Evolutionary conservation across 1,140 invertebrate species (phyloP).

Genomic region (Drosophila lacertosa): DNA sequence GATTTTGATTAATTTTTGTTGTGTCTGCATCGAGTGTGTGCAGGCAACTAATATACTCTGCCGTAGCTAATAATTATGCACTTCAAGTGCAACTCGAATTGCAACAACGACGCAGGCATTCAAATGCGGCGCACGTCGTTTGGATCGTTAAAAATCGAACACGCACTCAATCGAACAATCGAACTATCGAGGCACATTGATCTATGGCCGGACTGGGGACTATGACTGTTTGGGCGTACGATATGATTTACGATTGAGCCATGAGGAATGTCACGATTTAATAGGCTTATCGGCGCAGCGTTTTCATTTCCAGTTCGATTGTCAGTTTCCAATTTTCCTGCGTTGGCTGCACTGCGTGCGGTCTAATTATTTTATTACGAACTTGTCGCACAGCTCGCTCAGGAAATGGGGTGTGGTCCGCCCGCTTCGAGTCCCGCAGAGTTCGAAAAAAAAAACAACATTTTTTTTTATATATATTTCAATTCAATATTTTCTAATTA

Average conservation of each 20-base stretch:
- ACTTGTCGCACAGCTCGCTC: slow-evolving; percentile 36
- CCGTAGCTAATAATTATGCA: slow-evolving; percentile 58
- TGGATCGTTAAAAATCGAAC: slow-evolving; percentile 79
- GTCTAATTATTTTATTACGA: slow-evolving; percentile 81
- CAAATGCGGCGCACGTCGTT: slow-evolving; percentile 67
- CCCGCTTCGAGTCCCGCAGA: neutral
- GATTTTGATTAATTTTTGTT: too few species aligned
- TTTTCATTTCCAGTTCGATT: slow-evolving; percentile 43
- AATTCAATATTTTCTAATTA: slow-evolving; percentile 65
- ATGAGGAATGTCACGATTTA: slow-evolving; percentile 81
- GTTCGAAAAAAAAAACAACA: neutral
- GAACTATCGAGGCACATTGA: slow-evolving; percentile 77
- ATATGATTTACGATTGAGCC: slow-evolving; percentile 81
- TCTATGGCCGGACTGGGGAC: slow-evolving; percentile 53
- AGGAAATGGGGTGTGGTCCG: slow-evolving; percentile 27
- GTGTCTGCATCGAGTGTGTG: neutral
- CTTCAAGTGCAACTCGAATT: slow-evolving; percentile 27
- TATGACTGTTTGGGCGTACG: slow-evolving; percentile 16
- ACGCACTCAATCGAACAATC: slow-evolving; percentile 68
- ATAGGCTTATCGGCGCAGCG: slow-evolving; percentile 72
- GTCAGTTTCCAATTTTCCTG: slow-evolving; percentile 42
- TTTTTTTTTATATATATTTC: slow-evolving; percentile 32
- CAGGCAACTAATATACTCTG: slow-evolving; percentile 23
- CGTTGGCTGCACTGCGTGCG: slow-evolving; percentile 69
- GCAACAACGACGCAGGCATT: slow-evolving; percentile 38